phyloP scores from a whole-genome alignment of 1,140 invertebrate species.

The Ceratina calcarata region DNA sequence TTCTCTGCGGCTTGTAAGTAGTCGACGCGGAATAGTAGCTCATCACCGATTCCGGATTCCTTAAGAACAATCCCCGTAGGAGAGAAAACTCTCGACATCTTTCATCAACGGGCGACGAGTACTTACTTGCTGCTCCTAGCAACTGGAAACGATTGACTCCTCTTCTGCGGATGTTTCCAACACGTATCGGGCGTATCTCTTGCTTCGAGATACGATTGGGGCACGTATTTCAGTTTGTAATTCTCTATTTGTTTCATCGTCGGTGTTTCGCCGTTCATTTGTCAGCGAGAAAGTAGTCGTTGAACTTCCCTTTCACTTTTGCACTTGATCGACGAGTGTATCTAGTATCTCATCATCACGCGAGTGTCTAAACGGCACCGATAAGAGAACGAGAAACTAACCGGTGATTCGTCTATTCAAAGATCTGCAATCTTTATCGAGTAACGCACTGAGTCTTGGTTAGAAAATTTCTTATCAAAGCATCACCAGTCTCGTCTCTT shows the following conservation, averaged over 20 bases:
- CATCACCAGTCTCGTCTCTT: not conserved
- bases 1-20: slow-evolving; percentile 50
- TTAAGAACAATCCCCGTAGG: not conserved
- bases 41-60: slow-evolving; percentile 40
- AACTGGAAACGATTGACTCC: slow-evolving; percentile 11
- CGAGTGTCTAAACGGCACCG: too few species aligned
- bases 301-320: not conserved
- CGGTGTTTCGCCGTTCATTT: not conserved
- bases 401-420: not conserved
- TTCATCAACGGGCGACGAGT: not conserved
- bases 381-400: too few species aligned
- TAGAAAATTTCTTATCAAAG: not conserved
- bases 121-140: slow-evolving; percentile 53
- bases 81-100: not conserved
- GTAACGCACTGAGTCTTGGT: too few species aligned
- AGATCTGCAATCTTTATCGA: not conserved
- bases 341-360: too few species aligned
- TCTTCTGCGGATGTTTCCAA: slow-evolving; percentile 54
- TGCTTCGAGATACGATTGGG: slow-evolving; percentile 33
- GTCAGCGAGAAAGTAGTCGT: not conserved
- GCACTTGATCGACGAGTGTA: not conserved
- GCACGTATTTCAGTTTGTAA: slow-evolving; percentile 47
- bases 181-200: slow-evolving; percentile 44
- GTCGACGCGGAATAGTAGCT: slow-evolving; percentile 52
- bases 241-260: slow-evolving; percentile 61